Evolutionary conservation across 2,797 vertebrate genomes (phyloP).

Genomic region (Rhincodon typus): DNA sequence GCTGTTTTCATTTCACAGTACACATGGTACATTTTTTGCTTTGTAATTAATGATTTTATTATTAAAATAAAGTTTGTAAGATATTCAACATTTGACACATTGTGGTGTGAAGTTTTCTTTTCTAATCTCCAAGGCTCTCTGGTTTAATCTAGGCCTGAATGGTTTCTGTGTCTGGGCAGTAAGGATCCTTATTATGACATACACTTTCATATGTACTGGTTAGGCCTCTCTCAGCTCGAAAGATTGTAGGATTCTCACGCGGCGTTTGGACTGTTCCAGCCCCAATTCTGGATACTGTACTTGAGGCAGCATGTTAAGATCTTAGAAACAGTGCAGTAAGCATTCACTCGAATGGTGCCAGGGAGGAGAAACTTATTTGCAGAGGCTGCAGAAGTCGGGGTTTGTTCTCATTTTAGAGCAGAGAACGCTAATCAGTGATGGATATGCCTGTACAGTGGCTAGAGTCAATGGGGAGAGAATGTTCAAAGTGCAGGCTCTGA

Average conservation of each 20-base stretch:
- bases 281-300: neutral
- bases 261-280: too few species aligned
- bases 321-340: neutral
- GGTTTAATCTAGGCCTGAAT: neutral
- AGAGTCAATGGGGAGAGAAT: neutral
- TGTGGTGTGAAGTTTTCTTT: neutral
- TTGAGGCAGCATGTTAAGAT: neutral
- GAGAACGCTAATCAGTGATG: neutral
- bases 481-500: neutral
- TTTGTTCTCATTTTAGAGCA: neutral
- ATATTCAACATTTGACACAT: neutral
- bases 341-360: neutral
- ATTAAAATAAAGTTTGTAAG: slow-evolving; percentile 4
- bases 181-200: neutral
- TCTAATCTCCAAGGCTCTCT: neutral
- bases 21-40: slow-evolving; percentile 16
- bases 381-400: neutral
- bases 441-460: too few species aligned
- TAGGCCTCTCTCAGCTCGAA: too few species aligned
- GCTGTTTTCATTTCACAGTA: neutral
- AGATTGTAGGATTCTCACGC: too few species aligned
- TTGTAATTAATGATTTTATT: slow-evolving; percentile 32
- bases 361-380: neutral
- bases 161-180: neutral
- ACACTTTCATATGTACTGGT: too few species aligned